phyloP scores from a whole-genome alignment of 2,888 invertebrate species.

The Nasonia oneida region DNA sequence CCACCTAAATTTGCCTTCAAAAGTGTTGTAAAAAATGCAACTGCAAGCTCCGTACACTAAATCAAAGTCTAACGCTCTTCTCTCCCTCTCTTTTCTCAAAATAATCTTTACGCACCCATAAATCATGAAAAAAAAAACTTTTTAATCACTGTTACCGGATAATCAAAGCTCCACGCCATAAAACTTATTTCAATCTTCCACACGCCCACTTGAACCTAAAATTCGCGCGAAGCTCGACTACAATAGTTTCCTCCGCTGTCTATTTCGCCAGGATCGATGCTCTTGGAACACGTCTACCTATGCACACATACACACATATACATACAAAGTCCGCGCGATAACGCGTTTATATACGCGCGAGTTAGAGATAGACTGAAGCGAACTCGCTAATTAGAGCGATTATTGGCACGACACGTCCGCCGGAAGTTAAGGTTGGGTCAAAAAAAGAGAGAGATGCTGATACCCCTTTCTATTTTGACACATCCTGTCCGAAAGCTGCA shows the following conservation, averaged over 20 bases:
- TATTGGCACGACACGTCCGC: constrained; percentile 1
- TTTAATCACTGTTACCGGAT: not conserved
- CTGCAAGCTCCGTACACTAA: not conserved
- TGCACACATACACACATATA: not conserved
- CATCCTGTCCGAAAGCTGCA: not conserved
- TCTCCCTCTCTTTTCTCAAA: not conserved
- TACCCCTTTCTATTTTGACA: not conserved
- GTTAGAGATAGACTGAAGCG: not conserved
- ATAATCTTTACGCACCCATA: not conserved
- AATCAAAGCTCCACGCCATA: not conserved
- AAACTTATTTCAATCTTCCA: not conserved
- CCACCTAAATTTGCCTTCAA: not conserved
- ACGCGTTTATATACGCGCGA: not conserved
- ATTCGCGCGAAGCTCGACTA: not conserved
- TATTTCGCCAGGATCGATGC: not conserved
- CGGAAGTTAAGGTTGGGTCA: not conserved
- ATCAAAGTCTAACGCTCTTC: not conserved
- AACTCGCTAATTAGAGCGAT: constrained; percentile 12
- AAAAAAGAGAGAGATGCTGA: not conserved
- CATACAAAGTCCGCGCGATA: not conserved
- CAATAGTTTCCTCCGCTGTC: not conserved
- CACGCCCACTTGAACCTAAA: not conserved
- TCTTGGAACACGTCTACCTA: not conserved
- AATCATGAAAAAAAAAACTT: not conserved
- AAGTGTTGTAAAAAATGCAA: not conserved